These are phyloP conservation scores for Nomada fabriciana DNA, from an alignment of 2,888 invertebrate genomes.

Conservation along the genomic window DNA sequence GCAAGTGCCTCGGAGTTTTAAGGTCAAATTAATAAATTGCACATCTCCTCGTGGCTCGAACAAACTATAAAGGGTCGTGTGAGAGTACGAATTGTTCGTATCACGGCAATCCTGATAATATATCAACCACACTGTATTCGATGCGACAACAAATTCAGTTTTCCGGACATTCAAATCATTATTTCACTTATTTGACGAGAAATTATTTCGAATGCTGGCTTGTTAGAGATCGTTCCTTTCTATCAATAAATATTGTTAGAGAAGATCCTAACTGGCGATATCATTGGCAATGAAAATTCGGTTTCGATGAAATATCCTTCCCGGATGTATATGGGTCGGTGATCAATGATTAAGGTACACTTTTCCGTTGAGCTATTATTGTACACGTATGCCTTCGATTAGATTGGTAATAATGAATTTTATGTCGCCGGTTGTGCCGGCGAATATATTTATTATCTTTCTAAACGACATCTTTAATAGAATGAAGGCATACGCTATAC, in stretches of 20 bases:
- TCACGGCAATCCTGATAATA: constrained; percentile 62
- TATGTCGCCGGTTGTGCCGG: neutral
- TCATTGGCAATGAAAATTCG: neutral
- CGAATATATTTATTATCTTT: constrained; percentile 9
- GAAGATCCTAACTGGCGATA: no score
- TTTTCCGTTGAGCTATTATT: neutral
- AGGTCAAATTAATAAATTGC: constrained; percentile 77
- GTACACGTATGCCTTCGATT: neutral
- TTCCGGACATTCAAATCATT: neutral
- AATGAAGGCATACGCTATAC: constrained; percentile 23
- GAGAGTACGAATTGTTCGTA: constrained; percentile 53
- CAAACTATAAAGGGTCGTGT: constrained; percentile 53
- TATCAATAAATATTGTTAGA: no score
- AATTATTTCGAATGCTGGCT: no score
- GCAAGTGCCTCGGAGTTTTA: constrained; percentile 68
- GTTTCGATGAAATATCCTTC: constrained; percentile 9
- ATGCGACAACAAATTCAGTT: constrained; percentile 5
- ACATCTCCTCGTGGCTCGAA: constrained; percentile 52
- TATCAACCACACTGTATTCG: neutral
- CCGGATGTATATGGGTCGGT: no score
- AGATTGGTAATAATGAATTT: neutral
- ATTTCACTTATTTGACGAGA: no score
- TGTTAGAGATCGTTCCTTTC: neutral
- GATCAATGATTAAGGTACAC: neutral
- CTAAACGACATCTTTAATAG: constrained; percentile 25